Evolutionary conservation across 2,797 vertebrate genomes (phyloP).

Genomic region (Bradypodion pumilum): DNA sequence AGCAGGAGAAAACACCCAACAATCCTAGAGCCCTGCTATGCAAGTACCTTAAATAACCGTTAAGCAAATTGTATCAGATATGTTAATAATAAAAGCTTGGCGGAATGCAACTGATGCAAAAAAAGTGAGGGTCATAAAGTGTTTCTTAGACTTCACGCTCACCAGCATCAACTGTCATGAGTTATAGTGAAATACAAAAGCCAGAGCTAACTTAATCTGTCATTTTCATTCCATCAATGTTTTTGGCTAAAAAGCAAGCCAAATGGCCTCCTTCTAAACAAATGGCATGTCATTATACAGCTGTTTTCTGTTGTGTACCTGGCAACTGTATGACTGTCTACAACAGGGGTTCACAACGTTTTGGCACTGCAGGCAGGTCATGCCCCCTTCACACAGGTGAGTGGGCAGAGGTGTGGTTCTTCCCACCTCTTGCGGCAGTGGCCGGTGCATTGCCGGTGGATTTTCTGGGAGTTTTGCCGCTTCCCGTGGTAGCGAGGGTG

Average conservation of each 20-base stretch:
- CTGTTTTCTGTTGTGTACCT: neutral
- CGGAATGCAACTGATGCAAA: neutral
- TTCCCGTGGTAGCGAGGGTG: too few species aligned
- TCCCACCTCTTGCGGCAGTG: too few species aligned
- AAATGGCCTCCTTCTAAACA: constrained; percentile 68
- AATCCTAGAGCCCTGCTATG: too few species aligned
- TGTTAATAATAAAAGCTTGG: neutral
- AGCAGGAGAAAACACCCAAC: too few species aligned
- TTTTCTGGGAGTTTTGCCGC: too few species aligned
- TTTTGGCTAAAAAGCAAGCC: constrained; percentile 42
- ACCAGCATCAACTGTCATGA: constrained; percentile 67
- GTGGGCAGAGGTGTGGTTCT: too few species aligned
- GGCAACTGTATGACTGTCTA: neutral
- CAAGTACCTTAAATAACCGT: neutral
- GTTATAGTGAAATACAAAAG: constrained; percentile 73
- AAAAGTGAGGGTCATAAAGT: neutral
- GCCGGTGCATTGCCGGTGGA: too few species aligned
- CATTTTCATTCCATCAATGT: constrained; percentile 49
- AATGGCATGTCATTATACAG: neutral
- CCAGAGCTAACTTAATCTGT: constrained; percentile 72
- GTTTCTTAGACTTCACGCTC: constrained; percentile 70
- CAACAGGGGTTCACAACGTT: too few species aligned
- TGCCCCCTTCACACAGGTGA: too few species aligned
- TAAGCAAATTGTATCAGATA: neutral
- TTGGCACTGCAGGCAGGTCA: too few species aligned